A percentile compares a stretch with the other conserved stretches of the same genome.
phyloP scores from a whole-genome alignment of 2,888 invertebrate genomes.

The Podabrus alpinus region DNA sequence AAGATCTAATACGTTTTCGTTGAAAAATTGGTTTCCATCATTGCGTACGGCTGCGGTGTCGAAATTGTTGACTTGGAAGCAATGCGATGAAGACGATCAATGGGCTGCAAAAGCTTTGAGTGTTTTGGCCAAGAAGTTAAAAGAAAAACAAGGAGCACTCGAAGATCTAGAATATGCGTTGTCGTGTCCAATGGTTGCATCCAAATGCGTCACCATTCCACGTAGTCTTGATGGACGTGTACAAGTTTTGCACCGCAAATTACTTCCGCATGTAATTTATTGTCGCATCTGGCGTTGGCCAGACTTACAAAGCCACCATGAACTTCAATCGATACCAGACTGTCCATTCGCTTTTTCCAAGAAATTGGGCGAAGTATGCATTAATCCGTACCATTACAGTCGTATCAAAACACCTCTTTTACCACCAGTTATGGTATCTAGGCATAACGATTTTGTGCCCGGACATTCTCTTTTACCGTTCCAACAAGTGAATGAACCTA shows the following conservation, averaged over 20 bases:
- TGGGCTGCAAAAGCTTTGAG: no score
- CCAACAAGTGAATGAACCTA: slow-evolving; percentile 81
- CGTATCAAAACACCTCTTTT: slow-evolving; percentile 95
- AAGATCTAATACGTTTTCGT: no score
- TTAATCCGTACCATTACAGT: slow-evolving; percentile 99
- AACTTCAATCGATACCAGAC: slow-evolving; percentile 91
- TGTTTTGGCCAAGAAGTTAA: slow-evolving; percentile 56
- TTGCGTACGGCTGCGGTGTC: no score
- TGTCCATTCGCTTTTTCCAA: slow-evolving; percentile 97
- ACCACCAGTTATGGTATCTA: slow-evolving; percentile 95
- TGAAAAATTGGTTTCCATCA: no score
- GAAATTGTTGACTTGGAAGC: no score
- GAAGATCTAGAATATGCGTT: slow-evolving; percentile 91
- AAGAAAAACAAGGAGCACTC: slow-evolving; percentile 93
- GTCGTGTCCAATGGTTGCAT: slow-evolving; percentile 91
- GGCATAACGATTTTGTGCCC: slow-evolving; percentile 94
- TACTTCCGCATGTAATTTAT: slow-evolving; percentile 97
- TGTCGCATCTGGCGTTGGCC: slow-evolving; percentile 99
- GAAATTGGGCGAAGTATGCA: slow-evolving; percentile 98
- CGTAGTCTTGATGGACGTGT: slow-evolving; percentile 93
- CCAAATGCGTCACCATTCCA: slow-evolving; percentile 97
- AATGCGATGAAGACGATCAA: no score
- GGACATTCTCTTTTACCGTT: slow-evolving; percentile 88
- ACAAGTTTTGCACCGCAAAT: slow-evolving; percentile 97
- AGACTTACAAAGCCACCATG: slow-evolving; percentile 97